phyloP scores from a whole-genome alignment of 2,113 vertebrate species.

The Pelvicachromis taeniatus region DNA sequence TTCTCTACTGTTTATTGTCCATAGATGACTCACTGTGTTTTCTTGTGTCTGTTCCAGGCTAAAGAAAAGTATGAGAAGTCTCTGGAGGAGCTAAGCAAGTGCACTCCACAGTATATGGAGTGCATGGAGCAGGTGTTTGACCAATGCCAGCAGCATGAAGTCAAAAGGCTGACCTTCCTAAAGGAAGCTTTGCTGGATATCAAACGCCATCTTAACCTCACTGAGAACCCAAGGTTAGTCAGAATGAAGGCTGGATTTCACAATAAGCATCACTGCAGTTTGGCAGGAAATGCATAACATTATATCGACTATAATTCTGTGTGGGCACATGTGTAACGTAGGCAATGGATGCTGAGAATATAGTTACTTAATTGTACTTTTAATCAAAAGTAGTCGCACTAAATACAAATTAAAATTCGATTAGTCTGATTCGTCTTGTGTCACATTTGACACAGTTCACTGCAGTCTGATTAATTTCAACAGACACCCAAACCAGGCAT shows the following conservation, averaged over 20 bases:
- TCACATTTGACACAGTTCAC: constrained; percentile 9
- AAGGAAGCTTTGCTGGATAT: constrained; percentile 95
- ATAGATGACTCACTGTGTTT: background rate
- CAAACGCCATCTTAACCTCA: constrained; percentile 94
- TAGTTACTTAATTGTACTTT: background rate
- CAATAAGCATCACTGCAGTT: background rate
- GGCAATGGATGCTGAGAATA: background rate
- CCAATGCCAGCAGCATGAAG: constrained; percentile 97
- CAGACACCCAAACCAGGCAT: constrained; percentile 5
- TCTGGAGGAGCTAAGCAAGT: constrained; percentile 91
- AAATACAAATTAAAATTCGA: background rate
- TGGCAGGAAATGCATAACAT: background rate
- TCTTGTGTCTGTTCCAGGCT: constrained; percentile 69
- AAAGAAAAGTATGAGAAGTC: constrained; percentile 98
- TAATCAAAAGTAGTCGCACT: background rate
- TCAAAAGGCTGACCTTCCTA: constrained; percentile 93
- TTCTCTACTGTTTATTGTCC: background rate
- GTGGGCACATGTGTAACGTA: background rate
- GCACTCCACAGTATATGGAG: constrained; percentile 91
- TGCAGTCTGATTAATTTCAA: constrained; percentile 13
- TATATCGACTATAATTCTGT: background rate
- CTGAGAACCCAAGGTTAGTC: constrained; percentile 88
- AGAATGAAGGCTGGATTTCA: background rate
- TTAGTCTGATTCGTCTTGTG: constrained; percentile 1
- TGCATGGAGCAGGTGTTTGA: constrained; percentile 98